Percentiles rank a stretch among this genome's conserved stretches.
Evolutionary conservation across 1,140 invertebrate species (phyloP).

Genomic region (Drosophila varians): DNA sequence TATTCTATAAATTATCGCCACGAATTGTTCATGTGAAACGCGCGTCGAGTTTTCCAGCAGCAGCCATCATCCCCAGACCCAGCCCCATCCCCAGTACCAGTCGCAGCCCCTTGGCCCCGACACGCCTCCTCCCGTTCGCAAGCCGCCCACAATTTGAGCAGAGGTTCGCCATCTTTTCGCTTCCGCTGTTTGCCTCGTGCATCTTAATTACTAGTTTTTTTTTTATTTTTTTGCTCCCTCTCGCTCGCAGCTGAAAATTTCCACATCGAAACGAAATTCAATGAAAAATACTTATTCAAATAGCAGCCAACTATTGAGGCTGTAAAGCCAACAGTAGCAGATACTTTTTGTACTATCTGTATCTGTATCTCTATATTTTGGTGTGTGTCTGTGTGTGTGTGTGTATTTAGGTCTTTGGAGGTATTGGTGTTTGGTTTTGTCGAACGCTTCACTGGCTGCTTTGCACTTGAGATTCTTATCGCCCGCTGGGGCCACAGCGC

Average conservation of each 20-base stretch:
- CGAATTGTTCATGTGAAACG: conserved; percentile 80
- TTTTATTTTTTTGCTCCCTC: conserved; percentile 38
- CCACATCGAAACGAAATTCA: conserved; percentile 77
- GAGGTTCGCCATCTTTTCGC: conserved; percentile 68
- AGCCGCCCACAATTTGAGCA: conserved; percentile 50
- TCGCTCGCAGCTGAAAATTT: conserved; percentile 56
- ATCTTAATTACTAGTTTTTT: conserved; percentile 71
- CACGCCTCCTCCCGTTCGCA: background rate
- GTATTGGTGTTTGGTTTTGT: conserved; percentile 61
- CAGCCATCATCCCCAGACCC: conserved; percentile 4
- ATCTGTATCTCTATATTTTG: background rate
- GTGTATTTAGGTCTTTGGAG: background rate
- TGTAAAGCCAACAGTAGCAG: conserved; percentile 70
- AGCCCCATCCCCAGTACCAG: too few relatives aligned
- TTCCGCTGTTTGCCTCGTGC: conserved; percentile 78
- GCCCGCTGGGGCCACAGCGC: conserved; percentile 55
- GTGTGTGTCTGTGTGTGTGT: conserved; percentile 16
- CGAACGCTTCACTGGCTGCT: conserved; percentile 76
- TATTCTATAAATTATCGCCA: conserved; percentile 80
- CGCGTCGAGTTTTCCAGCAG: conserved; percentile 28
- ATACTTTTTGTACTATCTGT: conserved; percentile 32
- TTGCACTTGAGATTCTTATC: conserved; percentile 81
- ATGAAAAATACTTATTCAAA: conserved; percentile 81
- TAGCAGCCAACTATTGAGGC: conserved; percentile 70
- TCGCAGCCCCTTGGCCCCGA: conserved; percentile 4